Evolutionary conservation across 35 echinoderm and acorn worm genomes (phyloP).

Genomic region (Ophioderma brevispina): DNA sequence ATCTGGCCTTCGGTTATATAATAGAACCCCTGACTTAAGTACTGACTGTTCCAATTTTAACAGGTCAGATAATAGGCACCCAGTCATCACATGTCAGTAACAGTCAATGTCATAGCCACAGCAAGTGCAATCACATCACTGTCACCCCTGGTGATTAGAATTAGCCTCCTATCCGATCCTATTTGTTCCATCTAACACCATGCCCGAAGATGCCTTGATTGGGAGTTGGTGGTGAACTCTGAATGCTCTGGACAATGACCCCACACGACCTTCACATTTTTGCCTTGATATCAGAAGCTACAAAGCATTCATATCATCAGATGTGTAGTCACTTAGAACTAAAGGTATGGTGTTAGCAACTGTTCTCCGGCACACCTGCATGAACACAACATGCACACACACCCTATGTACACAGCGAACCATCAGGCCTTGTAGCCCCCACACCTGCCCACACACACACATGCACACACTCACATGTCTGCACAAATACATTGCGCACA

Average conservation of each 20-base stretch:
- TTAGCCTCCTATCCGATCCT: constrained; percentile 16
- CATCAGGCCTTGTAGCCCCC: no score
- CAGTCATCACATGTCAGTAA: constrained; percentile 31
- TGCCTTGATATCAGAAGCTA: not conserved
- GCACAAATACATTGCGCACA: no score
- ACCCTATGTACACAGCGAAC: no score
- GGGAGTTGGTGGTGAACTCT: constrained; percentile 17
- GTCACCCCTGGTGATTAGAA: not conserved
- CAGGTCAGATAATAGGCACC: constrained; percentile 36
- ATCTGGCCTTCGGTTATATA: no score
- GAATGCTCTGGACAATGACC: constrained; percentile 24
- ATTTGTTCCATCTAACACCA: constrained; percentile 15
- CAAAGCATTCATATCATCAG: constrained; percentile 21
- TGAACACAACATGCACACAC: no score
- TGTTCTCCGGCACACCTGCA: no score
- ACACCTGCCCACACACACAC: no score
- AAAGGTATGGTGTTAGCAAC: constrained; percentile 19
- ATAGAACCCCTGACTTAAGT: no score
- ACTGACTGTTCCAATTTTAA: not conserved
- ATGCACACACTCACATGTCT: no score
- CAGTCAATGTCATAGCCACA: constrained; percentile 6
- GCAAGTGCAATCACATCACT: constrained; percentile 45
- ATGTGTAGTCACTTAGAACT: constrained; percentile 15
- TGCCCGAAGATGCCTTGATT: constrained; percentile 35
- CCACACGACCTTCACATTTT: constrained; percentile 12